Evolutionary conservation across 64 coral and sea anemone genomes (phyloP).

Genomic region (Pocillopora damicornis): DNA sequence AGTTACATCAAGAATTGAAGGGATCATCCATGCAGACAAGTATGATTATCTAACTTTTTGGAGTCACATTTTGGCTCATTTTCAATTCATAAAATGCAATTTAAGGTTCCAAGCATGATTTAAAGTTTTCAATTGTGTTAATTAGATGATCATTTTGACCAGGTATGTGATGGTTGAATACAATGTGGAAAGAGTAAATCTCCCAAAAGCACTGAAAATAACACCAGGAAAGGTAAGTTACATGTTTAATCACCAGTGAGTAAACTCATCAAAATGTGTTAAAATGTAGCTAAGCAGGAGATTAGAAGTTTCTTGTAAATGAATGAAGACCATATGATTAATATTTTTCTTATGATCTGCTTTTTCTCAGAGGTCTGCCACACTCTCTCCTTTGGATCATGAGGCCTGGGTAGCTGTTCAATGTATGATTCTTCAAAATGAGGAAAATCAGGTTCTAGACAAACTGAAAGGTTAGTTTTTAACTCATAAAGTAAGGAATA

Average conservation of each 20-base stretch:
- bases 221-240: slow-evolving; percentile 54
- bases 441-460: slow-evolving; percentile 47
- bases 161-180: slow-evolving; percentile 61
- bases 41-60: not conserved
- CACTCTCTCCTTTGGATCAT: slow-evolving; percentile 49
- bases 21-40: slow-evolving; percentile 56
- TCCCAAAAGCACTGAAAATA: slow-evolving; percentile 29
- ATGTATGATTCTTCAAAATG: slow-evolving; percentile 53
- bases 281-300: no score
- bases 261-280: no score
- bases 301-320: not conserved
- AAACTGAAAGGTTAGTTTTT: slow-evolving; percentile 42
- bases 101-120: no score
- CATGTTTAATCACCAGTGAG: no score
- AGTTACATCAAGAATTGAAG: slow-evolving; percentile 29
- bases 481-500: not conserved
- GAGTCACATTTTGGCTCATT: not conserved
- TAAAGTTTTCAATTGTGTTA: not conserved
- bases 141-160: not conserved
- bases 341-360: not conserved
- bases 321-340: no score
- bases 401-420: slow-evolving; percentile 47
- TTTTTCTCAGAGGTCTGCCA: slow-evolving; percentile 47
- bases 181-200: slow-evolving; percentile 34
- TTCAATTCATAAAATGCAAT: no score